Conservation (phyloP, 2,797 vertebrate genomes). For the Acipenser oxyrinchus region DNA sequence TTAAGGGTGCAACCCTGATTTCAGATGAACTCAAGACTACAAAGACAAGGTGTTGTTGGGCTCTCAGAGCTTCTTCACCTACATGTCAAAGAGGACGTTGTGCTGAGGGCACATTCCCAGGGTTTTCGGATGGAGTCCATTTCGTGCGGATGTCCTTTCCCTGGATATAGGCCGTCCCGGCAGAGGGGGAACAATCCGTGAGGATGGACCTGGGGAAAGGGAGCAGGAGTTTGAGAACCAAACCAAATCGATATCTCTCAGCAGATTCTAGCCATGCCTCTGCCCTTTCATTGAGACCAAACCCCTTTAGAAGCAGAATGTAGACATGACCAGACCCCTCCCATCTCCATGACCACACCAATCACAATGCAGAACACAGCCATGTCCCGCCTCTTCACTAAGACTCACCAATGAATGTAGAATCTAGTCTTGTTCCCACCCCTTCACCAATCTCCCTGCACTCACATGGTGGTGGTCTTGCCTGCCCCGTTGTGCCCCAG, state of each 20-base stretch:
- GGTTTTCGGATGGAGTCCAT: constrained; percentile 68
- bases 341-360: neutral
- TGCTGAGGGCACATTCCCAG: constrained; percentile 83
- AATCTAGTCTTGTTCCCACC: too few species aligned
- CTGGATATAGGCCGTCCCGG: constrained; percentile 73
- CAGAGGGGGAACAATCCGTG: constrained; percentile 85
- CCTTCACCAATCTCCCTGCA: neutral
- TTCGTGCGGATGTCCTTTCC: constrained; percentile 70
- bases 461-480: constrained; percentile 89
- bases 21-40: too few species aligned
- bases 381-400: too few species aligned
- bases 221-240: neutral
- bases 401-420: too few species aligned
- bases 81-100: constrained; percentile 86
- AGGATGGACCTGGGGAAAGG: constrained; percentile 70
- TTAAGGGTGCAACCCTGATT: too few species aligned
- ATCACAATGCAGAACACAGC: neutral
- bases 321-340: neutral
- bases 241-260: neutral
- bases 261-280: too few species aligned
- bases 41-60: too few species aligned
- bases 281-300: too few species aligned
- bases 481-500: constrained; percentile 85
- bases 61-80: constrained; percentile 25
- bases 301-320: too few species aligned